Evolutionary conservation across 2,113 vertebrate genomes (phyloP), one percentile per base, ranked within the genome.

Genomic region (Ramphastos sulfuratus): DNA sequence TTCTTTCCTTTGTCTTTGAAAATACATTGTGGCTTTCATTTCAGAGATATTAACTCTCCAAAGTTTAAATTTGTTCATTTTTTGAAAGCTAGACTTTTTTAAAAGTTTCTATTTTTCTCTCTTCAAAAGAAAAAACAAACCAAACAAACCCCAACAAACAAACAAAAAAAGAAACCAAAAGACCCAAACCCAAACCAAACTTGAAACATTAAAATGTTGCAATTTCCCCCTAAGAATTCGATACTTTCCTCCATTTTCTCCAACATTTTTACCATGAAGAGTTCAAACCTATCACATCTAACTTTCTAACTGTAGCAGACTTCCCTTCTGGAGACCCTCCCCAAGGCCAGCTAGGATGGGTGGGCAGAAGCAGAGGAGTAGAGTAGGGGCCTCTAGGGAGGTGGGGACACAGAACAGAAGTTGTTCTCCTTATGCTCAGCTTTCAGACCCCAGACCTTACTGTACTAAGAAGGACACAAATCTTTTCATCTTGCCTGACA

Each of bases 401-500:
- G 23, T 21, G 25, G 12, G 37, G 31, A 59, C 23, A 30, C 1
- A 1, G 23, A 31, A 4, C 65, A 35, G 50, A 39, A 56, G 12
- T 50, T 82, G 7, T n/a, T 67, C 23, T 67, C 28, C 35, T 73
- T 46, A 28, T 0, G 2, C 20, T 67, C 52, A 67, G 33, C 48
- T 91, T 89, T 92, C 74, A 90, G 23, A 64, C 15, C 56, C 52
- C 31, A 77, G 56, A 66, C n/a, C 23, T 92, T 55, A n/a, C 31
- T 25, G 12, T 52, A 19, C 35, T 50, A 81, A 6, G 24, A 87
- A 79, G 61, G 72, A 87, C 65, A 78, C 37, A 27, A 48, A 75
- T 74, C 63, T 84, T 87, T 96, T 87, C 80, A 81, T 85, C 56
- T 82, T 90, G 73, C 65, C 69, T 92, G 42, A 83, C 24, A 74